Conservation (phyloP, 2,113 vertebrate species). For the Phrynocephalus versicolor region DNA sequence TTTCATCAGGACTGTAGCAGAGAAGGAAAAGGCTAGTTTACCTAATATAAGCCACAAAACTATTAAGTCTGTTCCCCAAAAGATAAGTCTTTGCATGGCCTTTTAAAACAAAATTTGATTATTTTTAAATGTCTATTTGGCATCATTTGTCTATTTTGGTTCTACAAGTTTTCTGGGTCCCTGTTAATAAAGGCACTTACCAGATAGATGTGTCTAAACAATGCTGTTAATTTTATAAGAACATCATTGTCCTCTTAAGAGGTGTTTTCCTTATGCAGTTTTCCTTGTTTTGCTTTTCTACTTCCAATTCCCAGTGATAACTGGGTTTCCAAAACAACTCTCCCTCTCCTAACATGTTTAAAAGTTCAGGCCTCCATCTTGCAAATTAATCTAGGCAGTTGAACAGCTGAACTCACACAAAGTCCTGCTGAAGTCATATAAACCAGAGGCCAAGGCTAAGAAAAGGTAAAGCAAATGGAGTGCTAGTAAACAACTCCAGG, state of each 20-base stretch:
- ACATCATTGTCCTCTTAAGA: background rate
- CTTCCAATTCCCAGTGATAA: background rate
- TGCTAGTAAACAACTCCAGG: background rate
- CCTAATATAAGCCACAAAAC: background rate
- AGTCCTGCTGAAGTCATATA: background rate
- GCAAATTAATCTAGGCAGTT: conserved; percentile 22
- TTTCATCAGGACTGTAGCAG: background rate
- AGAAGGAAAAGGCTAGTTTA: background rate
- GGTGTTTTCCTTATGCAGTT: background rate
- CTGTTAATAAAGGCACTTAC: background rate
- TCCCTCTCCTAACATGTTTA: background rate
- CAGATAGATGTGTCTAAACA: background rate
- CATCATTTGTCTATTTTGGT: too few species aligned
- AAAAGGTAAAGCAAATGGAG: background rate
- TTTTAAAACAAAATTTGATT: background rate
- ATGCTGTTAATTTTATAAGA: background rate
- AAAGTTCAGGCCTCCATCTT: conserved; percentile 8
- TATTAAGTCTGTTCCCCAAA: background rate
- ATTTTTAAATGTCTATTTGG: background rate
- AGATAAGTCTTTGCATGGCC: background rate
- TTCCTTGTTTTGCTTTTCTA: background rate
- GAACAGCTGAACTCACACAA: background rate
- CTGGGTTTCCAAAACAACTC: background rate
- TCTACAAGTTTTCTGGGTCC: background rate
- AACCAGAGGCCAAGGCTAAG: background rate